Evolutionary conservation across 2,113 vertebrate genomes (phyloP), one percentile per base, ranked within the genome.

Genomic region (Cnemophilus loriae): DNA sequence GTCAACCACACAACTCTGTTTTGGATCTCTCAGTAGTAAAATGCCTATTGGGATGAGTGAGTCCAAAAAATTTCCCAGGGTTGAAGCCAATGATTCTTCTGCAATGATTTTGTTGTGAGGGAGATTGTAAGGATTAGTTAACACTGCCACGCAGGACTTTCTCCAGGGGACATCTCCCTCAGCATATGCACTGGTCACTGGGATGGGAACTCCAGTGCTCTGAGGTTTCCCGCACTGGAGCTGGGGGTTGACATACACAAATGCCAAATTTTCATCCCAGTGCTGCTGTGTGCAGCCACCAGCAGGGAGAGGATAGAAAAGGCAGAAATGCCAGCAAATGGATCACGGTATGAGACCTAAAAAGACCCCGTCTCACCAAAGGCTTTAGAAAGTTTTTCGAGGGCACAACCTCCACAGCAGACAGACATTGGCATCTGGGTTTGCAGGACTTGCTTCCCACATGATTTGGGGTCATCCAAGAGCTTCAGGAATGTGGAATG

Each of bases 331-430:
- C 35, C 41, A 41, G 15, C 44, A 61, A 57, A 39, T 0, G 3
- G 35, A 30, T 47, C 53, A 16, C 41, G 55, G 18, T 0, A 1
- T 4, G 10, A 65, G 22, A 73, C 28, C 11, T 20, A 20, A 7
- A 16, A 24, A n/a, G 9, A 30, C 11, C 8, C 10, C 0, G 0
- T 13, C 19, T 56, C 46, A 74, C 22, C 27, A 53, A 77, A 84
- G 23, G 13, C 10, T 56, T 42, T 7, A 27, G 22, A 4, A 52
- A n/a, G 19, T 1, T 27, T 77, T 49, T n/a, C 44, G 35, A 39
- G 21, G 56, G 11, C 28, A 55, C 6, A 63, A 3, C 17, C 26
- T 46, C 12, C 33, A 2, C 2, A 65, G 41, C 32, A 65, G 42
- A 60, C 2, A 53, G 32, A 21, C 1, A 0, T 10, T 28, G 27